These are phyloP conservation scores for Castor canadensis DNA, from an alignment of 2,113 vertebrate species.

Conservation along the genomic window DNA sequence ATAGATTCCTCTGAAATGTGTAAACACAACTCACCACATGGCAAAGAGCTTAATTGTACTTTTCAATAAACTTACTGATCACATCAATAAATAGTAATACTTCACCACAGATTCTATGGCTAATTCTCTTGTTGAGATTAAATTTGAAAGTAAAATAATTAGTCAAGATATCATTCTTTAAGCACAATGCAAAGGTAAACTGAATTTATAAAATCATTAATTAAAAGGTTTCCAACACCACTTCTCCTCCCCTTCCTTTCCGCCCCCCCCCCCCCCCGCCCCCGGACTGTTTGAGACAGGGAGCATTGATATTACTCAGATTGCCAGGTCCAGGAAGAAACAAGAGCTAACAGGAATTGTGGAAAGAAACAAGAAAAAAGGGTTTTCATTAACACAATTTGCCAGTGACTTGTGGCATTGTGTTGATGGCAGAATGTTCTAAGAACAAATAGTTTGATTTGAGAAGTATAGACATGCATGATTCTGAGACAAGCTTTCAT, in stretches of 20 bases:
- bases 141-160: constrained; percentile 76
- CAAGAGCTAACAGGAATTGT: constrained; percentile 69
- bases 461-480: constrained; percentile 28
- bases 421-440: constrained; percentile 59
- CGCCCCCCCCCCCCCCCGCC: too few relatives aligned
- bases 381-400: constrained; percentile 76
- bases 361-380: constrained; percentile 74
- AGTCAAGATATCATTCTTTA: constrained; percentile 71
- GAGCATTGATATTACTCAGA: constrained; percentile 75
- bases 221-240: constrained; percentile 73
- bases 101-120: constrained; percentile 72
- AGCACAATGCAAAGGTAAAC: constrained; percentile 74
- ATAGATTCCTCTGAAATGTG: constrained; percentile 2
- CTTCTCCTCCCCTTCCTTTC: too few relatives aligned
- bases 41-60: constrained; percentile 48
- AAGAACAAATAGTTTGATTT: constrained; percentile 69
- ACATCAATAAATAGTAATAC: constrained; percentile 70
- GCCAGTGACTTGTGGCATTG: neutral
- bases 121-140: constrained; percentile 67
- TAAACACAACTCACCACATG: constrained; percentile 49
- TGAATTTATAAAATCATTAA: constrained; percentile 76
- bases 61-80: constrained; percentile 59
- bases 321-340: constrained; percentile 72
- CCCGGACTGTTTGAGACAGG: constrained; percentile 63
- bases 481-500: constrained; percentile 53